A percentile compares a stretch with the other conserved stretches of the same genome.
Evolutionary conservation across 2,888 invertebrate genomes (phyloP).

Genomic region (Agelastica alni): DNA sequence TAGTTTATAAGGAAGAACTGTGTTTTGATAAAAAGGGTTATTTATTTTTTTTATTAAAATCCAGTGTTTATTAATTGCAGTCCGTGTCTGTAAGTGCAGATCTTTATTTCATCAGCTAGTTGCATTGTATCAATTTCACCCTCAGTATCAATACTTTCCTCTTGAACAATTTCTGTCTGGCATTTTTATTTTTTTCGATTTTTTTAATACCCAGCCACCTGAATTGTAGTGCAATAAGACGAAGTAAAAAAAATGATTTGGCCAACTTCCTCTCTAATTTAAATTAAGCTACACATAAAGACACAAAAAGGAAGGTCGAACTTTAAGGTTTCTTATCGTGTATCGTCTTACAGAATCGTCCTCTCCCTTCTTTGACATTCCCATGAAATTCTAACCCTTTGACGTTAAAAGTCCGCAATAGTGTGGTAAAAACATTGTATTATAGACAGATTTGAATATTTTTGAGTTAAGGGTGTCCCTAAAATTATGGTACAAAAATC

Average conservation of each 20-base stretch:
- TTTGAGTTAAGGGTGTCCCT: too few relatives aligned
- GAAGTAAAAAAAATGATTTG: conserved; percentile 20
- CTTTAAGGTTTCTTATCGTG: conserved; percentile 35
- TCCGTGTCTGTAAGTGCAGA: too few relatives aligned
- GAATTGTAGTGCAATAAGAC: conserved; percentile 7
- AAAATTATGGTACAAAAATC: too few relatives aligned
- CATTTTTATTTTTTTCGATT: conserved; percentile 1
- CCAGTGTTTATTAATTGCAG: too few relatives aligned
- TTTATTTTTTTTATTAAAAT: too few relatives aligned
- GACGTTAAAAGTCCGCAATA: conserved; percentile 1
- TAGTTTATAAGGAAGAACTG: too few relatives aligned
- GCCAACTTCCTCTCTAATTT: conserved; percentile 28
- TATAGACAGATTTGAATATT: too few relatives aligned
- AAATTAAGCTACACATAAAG: conserved; percentile 10
- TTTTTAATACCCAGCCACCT: conserved; percentile 4
- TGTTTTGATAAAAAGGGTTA: too few relatives aligned
- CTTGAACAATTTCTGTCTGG: not conserved
- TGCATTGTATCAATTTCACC: not conserved
- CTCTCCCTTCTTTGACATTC: conserved; percentile 33
- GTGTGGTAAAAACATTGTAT: too few relatives aligned
- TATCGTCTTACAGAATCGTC: conserved; percentile 36
- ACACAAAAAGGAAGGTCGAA: conserved; percentile 22
- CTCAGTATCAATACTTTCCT: not conserved
- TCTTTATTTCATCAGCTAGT: too few relatives aligned
- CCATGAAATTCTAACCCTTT: conserved; percentile 41